Percentiles rank a stretch among this genome's conserved stretches.
Evolutionary conservation across 2,113 vertebrate species (phyloP).

Genomic region (Cyprinodon tularosa): DNA sequence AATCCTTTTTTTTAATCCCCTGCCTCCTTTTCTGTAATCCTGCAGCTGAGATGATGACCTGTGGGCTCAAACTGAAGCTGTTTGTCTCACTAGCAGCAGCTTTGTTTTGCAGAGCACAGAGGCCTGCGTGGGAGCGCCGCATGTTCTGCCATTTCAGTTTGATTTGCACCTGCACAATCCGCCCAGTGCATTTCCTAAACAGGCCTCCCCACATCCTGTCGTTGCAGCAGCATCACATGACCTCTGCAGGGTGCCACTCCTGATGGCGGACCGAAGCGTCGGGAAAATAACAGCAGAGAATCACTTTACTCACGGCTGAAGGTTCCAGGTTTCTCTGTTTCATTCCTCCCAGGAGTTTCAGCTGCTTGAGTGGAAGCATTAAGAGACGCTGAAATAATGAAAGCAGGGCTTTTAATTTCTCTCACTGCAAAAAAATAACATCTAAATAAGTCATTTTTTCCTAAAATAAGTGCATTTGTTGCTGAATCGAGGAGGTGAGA

Average conservation of each 20-base stretch:
- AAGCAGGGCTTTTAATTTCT: neutral
- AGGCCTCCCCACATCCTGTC: slow-evolving; percentile 74
- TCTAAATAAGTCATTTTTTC: neutral
- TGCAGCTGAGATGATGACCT: neutral
- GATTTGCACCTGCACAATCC: slow-evolving; percentile 67
- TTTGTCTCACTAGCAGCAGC: neutral
- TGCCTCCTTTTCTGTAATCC: neutral
- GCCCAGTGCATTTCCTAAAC: slow-evolving; percentile 1
- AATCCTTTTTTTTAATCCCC: no score
- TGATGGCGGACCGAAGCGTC: neutral
- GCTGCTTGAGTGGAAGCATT: slow-evolving; percentile 10
- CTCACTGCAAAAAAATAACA: neutral
- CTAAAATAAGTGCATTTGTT: neutral
- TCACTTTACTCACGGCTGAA: slow-evolving; percentile 29
- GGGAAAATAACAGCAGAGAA: neutral
- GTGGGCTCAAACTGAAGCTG: neutral
- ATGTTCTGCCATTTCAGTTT: neutral
- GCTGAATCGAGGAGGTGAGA: no score
- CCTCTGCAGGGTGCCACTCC: neutral
- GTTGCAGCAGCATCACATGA: neutral
- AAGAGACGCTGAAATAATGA: slow-evolving; percentile 34
- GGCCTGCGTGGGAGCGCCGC: slow-evolving; percentile 13
- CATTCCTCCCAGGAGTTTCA: slow-evolving; percentile 9
- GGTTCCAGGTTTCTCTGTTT: neutral
- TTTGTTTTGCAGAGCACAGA: neutral